phyloP scores from a whole-genome alignment of 2,113 vertebrate genomes.

The Macquaria australasica region DNA sequence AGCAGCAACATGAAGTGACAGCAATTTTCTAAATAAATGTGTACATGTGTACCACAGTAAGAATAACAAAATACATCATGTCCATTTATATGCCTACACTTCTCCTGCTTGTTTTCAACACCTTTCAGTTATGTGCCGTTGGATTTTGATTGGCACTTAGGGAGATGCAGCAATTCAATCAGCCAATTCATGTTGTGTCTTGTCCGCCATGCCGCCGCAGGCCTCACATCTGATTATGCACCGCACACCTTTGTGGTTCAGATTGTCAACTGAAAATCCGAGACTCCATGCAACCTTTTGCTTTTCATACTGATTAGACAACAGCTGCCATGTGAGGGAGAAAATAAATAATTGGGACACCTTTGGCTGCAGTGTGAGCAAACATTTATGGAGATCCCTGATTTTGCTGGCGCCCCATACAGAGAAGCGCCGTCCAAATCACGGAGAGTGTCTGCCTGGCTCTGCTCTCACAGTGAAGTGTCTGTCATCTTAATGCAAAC shows the following conservation, averaged over 20 bases:
- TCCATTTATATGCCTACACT: neutral
- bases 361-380: constrained; percentile 45
- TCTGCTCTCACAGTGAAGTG: constrained; percentile 30
- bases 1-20: neutral
- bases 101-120: constrained; percentile 14
- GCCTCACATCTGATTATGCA: constrained; percentile 32
- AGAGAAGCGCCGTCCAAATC: constrained; percentile 42
- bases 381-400: constrained; percentile 43
- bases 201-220: neutral
- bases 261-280: constrained; percentile 46
- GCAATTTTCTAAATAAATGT: constrained; percentile 15
- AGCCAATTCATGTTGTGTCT: constrained; percentile 19
- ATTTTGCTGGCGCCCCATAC: constrained; percentile 38
- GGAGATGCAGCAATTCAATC: constrained; percentile 10
- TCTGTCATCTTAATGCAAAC: constrained; percentile 45
- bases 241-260: constrained; percentile 9
- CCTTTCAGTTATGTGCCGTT: neutral
- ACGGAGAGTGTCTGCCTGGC: constrained; percentile 46
- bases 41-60: neutral
- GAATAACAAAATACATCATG: constrained; percentile 3
- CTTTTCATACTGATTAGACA: constrained; percentile 44
- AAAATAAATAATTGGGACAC: constrained; percentile 33
- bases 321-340: constrained; percentile 32
- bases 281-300: constrained; percentile 14
- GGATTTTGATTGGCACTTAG: constrained; percentile 30